Base-by-base conservation (phyloP, 2,113 vertebrate species). In the Orientallactaga bullata region DNA sequence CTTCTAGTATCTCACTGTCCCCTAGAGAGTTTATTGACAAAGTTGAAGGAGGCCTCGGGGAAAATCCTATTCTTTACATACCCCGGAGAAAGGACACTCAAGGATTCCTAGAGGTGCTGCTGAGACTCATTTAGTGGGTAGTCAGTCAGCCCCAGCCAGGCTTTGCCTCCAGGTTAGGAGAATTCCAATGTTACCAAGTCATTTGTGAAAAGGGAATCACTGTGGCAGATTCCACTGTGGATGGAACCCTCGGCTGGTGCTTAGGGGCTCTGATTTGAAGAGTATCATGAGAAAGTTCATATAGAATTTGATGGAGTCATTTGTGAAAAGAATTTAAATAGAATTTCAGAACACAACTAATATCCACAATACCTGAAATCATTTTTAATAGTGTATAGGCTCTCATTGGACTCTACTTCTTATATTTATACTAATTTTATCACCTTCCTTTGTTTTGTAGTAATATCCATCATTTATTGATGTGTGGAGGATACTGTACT, bases 271-370 rank as follows among this genome's bases (percentile, higher is more conserved):
- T 84, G 88, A 85, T 16, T 60, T 89, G 26, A 91, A 94, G 69
- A 77, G 39, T 92, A 89, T 90, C 69, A 85, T 84, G 83, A 73
- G n/a, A 72, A 85, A 91, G 90, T 30, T 85, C 85, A 76, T 84
- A 81, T 92, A 15, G 66, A 1, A 65, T 78, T 82, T 37, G 35
- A 89, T 68, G 8, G 47, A 12, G 11, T 8, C n/a, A 65, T 35
- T 51, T 60, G 77, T 65, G 58, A 92, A 72, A 3, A 76, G 32
- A 94, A 79, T 65, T 88, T 69, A 79, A 94, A 28, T 47, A 91
- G 77, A 87, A 78, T 69, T 79, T 91, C 37, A 74, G 79, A 90
- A 85, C 26, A 85, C 30, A 68, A 66, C 16, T 60, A 74, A 60
- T 74, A 17, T 73, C 39, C 63, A 80, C 51, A 73, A 39, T 76